Evolutionary conservation across 2,113 vertebrate species (phyloP).

Genomic region (Riparia riparia): DNA sequence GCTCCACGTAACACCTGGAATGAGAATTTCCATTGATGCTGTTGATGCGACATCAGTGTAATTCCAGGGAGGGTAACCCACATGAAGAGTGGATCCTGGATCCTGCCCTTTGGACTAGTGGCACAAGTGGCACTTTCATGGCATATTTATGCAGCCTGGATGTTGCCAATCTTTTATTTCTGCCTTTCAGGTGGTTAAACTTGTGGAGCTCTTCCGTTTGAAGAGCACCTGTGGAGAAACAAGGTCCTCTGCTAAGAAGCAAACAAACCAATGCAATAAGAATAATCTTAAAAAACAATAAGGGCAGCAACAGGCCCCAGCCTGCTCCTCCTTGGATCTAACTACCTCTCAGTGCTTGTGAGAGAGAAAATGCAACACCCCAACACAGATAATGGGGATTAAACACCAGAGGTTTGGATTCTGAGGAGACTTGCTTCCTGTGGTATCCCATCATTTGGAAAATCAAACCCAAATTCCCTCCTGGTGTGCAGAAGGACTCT

Average conservation of each 20-base stretch:
- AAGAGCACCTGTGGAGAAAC: background rate
- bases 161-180: background rate
- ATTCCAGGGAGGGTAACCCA: background rate
- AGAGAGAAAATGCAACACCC: background rate
- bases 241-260: background rate
- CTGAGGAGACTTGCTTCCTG: background rate
- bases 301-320: background rate
- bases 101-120: background rate
- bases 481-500: background rate
- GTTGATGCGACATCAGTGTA: fast-evolving
- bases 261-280: background rate
- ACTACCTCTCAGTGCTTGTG: background rate
- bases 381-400: background rate
- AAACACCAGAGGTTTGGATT: background rate
- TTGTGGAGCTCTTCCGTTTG: background rate
- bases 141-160: background rate
- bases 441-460: background rate
- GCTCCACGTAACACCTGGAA: background rate
- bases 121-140: background rate
- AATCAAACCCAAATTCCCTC: background rate
- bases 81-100: background rate
- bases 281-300: background rate
- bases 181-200: background rate
- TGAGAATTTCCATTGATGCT: fast-evolving
- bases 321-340: background rate